Evolutionary conservation across 2,113 vertebrate genomes (phyloP), one percentile per base, ranked within the genome.

Genomic region (Myotis yumanensis): DNA sequence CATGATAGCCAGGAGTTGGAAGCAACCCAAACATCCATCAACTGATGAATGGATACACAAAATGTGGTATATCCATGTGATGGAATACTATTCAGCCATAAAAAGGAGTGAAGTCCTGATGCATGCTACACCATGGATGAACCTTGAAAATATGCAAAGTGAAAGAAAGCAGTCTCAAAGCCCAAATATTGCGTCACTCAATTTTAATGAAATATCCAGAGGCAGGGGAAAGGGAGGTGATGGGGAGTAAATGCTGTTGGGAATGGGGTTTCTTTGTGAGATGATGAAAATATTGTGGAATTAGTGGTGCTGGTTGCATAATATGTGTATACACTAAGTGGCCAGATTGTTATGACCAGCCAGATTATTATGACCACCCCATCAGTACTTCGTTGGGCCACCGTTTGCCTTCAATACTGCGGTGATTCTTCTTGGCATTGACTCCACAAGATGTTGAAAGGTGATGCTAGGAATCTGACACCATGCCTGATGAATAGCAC

Each of bases 201-300:
- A 9, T 71, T 96, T 84, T 37, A 93, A 86, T 48, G 51, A 90
- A 92, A 82, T 92, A 46, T 88, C 20, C 48, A 28, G 16, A 43
- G 66, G 28, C 52, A 46, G 9, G 11, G n/a, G 7, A 2, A 37
- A 8, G 71, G 11, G n/a, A 9, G 30, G 35, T 23, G 14, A 64
- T 16, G 25, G 35, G 25, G 11, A 89, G 25, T 40, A 46, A 40
- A 48, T 54, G 30, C n/a, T 54, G 14, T 32, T 46, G 28, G 52
- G 43, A 91, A 52, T 3, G 2, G 11, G 6, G 5, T 84, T 81
- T 90, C 48, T 86, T 84, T 62, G 8, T 46, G 6, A 86, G 85
- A 25, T 83, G 88, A 75, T 75, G 22, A 93, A 89, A 92, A 93
- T 46, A 80, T 59, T 90, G 40, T 86, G 17, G 14, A 86, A 82